Base-by-base conservation (phyloP, 2,888 invertebrate genomes). In the Chrysomela aeneicollis region DNA sequence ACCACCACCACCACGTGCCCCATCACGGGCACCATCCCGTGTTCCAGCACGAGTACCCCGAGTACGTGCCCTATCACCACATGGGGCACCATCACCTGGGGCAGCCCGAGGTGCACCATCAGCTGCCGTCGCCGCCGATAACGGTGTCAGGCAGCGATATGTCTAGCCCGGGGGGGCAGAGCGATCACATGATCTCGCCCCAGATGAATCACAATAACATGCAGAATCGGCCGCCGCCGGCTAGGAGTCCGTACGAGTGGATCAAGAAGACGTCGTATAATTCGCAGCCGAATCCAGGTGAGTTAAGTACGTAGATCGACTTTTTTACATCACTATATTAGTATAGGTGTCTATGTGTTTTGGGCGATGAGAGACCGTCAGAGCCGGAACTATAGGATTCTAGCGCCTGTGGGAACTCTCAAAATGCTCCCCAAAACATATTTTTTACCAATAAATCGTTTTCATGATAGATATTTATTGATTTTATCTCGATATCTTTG, bases 221-320 rank as follows among this genome's bases (percentile, higher is more conserved):
- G 12, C 68, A 68, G 50, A 68, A 82, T 62, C 86, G 90, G 76
- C 90, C 93, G 50, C 87, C 89, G 42, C 91, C 92, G 26, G 88
- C 90, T 18, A 88, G 93, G 49, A 92, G 92, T 71, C 93, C 94
- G 0, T 95, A 89, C 81, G 94, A 94, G 76, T 96, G 95, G 95
- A 95, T 96, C 90, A 95, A 93, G 82, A 94, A 93, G 81, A 91
- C 92, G 0, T 89, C 92, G 58, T 94, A 94, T 82, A 92, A 93
- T 78, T 89, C 87, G 70, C 93, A 93, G 78, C 92, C 92, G 1
- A 93, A 91, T 82, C 93, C 94, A 84, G 94, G 94, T 94, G 82
- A 82, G 84, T 81, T 66, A 15, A 15, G 15, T 42, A 42, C 15
- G 42, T 15, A 15, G 2, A 15, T 15, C 3, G 15, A 35, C 32